Evolutionary conservation across 2,797 vertebrate species (phyloP).

Genomic region (Melanotaenia pygmaea): DNA sequence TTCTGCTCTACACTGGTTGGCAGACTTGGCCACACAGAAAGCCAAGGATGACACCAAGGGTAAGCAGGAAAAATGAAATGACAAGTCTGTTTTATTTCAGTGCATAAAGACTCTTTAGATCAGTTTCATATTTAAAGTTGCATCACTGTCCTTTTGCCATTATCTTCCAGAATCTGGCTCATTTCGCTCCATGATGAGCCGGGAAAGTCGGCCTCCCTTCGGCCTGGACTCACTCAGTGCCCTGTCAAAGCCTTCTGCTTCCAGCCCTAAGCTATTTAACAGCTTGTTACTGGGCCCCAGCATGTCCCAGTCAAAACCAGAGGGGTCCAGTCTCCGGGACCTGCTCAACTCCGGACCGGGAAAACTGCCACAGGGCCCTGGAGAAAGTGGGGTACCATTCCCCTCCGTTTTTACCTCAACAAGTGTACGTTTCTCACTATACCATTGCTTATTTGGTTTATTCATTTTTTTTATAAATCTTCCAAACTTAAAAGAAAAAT

Average conservation of each 20-base stretch:
- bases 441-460: background rate
- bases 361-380: conserved; percentile 91
- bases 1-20: conserved; percentile 97
- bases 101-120: background rate
- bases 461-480: background rate
- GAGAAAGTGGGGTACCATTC: conserved; percentile 93
- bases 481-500: background rate
- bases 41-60: conserved; percentile 99
- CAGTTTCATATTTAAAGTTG: conserved; percentile 1
- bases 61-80: conserved; percentile 59
- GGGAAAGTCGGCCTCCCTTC: conserved; percentile 92
- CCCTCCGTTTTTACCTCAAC: conserved; percentile 94
- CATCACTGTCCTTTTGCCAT: background rate
- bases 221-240: conserved; percentile 93
- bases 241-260: conserved; percentile 86
- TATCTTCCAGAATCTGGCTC: conserved; percentile 87
- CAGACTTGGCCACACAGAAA: conserved; percentile 97
- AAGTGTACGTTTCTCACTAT: conserved; percentile 80
- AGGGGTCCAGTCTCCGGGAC: conserved; percentile 97
- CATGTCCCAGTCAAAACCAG: conserved; percentile 92
- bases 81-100: background rate
- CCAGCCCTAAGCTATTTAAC: conserved; percentile 97
- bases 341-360: conserved; percentile 96
- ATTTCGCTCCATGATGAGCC: conserved; percentile 91
- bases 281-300: conserved; percentile 94